Base-by-base conservation (phyloP, 2,113 vertebrate species). In the Notothenia rossii region DNA sequence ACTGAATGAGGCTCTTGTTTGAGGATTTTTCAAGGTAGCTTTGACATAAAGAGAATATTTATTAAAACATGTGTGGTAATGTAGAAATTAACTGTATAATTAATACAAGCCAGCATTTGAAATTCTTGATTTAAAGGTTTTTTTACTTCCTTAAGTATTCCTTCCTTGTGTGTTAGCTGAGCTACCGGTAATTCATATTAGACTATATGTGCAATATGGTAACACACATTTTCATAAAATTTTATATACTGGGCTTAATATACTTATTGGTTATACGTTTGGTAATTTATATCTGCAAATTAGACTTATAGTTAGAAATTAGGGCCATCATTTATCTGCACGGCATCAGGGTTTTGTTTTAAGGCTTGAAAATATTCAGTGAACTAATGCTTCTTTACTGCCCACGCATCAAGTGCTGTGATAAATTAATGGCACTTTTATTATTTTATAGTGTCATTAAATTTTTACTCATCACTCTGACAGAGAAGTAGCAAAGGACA, bases 361-460 rank as follows among this genome's bases (percentile, higher is more conserved):
- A 96, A 95, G 96, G 82, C 85, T 95, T 95, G 94, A 96, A 96
- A 96, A 96, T 95, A 96, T 96, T 97, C 96, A 95, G 96, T 95
- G 96, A 97, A 98, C 97, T 97, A 97, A 97, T 96, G 96, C 95
- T 94, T 95, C 96, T 98, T 98, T 97, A 97, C 96, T 88, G 96
- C 95, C 95, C 89, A 95, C 94, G 95, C 96, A 96, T 97, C 95
- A 95, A 97, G 96, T 96, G 95, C 96, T 94, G 95, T 96, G 96
- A 97, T 97, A 97, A 99, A 99, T 99, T 98, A 98, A 98, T 97
- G 96, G 95, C 97, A 96, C 97, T 98, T 99, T 98, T 97, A 98
- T 98, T 97, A 97, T 98, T 98, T 98, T 98, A 99, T 98, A 96
- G 97, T 97, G 95, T 98, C 98, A 97, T 99, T 97, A 99, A 98